phyloP scores from a whole-genome alignment of 1,140 invertebrate genomes.

The Euwallacea similis region DNA sequence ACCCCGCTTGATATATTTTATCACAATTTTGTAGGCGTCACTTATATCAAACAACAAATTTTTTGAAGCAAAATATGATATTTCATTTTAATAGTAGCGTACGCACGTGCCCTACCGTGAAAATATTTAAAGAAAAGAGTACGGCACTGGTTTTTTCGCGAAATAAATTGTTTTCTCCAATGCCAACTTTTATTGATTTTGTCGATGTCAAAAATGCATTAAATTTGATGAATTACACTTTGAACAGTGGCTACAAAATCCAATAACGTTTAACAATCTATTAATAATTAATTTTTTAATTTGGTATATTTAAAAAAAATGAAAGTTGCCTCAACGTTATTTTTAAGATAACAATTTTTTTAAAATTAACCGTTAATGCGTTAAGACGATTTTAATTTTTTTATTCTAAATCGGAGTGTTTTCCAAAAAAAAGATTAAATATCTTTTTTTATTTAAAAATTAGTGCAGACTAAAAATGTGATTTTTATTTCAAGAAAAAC shows the following conservation, averaged over 20 bases:
- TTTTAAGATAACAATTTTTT: too few relatives aligned
- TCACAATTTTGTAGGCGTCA: neutral
- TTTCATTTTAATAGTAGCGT: neutral
- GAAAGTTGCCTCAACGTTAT: too few relatives aligned
- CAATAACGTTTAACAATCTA: too few relatives aligned
- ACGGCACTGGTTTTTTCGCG: neutral
- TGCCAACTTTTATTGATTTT: too few relatives aligned
- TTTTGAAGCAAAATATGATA: neutral
- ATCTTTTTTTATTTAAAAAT: neutral
- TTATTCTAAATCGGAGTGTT: neutral
- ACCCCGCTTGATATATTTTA: neutral
- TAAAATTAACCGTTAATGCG: neutral
- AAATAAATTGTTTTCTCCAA: neutral
- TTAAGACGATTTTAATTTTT: neutral
- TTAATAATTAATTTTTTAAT: neutral
- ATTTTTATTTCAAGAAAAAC: neutral
- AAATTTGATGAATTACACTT: neutral
- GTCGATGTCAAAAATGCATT: too few relatives aligned
- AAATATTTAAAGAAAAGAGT: neutral
- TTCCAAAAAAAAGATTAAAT: neutral
- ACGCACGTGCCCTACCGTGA: neutral
- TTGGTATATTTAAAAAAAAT: neutral
- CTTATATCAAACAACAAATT: neutral
- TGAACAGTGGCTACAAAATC: neutral
- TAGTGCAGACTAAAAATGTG: neutral